These are phyloP conservation scores for Lateolabrax maculatus DNA, from an alignment of 2,797 vertebrate species.

Conservation along the genomic window DNA sequence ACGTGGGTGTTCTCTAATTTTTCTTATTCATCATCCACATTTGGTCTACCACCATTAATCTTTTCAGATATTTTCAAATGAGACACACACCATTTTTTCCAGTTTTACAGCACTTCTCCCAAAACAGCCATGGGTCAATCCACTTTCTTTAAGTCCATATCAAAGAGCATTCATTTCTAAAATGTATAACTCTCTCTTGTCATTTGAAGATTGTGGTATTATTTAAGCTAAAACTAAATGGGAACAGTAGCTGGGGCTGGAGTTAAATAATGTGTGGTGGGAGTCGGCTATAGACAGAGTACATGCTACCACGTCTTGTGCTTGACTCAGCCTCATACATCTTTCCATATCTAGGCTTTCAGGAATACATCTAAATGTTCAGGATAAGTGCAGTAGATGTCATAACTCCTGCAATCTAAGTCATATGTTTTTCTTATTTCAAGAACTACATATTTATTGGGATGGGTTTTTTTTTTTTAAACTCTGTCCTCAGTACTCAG, in stretches of 20 bases:
- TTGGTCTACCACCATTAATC: neutral
- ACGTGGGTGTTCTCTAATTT: neutral
- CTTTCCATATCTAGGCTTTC: neutral
- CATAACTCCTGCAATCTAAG: too few species aligned
- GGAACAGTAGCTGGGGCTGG: conserved; percentile 1
- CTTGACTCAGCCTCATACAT: neutral
- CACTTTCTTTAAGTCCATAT: neutral
- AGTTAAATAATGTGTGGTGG: neutral
- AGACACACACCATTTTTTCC: neutral
- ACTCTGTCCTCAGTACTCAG: too few species aligned
- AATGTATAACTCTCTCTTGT: neutral
- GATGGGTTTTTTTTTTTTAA: too few species aligned
- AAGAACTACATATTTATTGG: too few species aligned
- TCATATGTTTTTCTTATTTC: too few species aligned
- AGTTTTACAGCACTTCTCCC: neutral
- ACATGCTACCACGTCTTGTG: neutral
- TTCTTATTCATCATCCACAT: neutral
- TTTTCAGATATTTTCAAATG: neutral
- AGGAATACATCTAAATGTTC: too few species aligned
- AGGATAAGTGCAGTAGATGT: too few species aligned
- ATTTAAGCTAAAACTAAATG: conserved; percentile 1
- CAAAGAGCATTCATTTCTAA: neutral
- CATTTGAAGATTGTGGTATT: neutral
- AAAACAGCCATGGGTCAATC: neutral
- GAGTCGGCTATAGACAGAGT: neutral